Percentiles rank a stretch among this genome's conserved stretches.
Evolutionary conservation across 2,888 invertebrate species (phyloP).

Genomic region (Macropis europaea): DNA sequence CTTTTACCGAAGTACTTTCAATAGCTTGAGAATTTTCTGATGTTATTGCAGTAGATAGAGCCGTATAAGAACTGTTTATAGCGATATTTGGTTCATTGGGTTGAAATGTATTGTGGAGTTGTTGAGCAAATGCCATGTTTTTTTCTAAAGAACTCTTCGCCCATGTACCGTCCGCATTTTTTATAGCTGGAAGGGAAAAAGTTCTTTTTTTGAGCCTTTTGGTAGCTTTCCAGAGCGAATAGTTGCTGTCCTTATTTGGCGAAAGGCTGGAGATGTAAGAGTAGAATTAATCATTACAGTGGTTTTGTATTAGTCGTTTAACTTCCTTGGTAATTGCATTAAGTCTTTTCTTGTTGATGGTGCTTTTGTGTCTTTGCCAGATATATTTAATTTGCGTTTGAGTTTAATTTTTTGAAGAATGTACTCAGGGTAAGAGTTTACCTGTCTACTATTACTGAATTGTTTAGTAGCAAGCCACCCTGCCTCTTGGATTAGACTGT

Average conservation of each 20-base stretch:
- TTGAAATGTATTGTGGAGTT: neutral
- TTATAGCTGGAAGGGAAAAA: neutral
- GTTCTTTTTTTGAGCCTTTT: neutral
- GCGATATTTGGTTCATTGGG: neutral
- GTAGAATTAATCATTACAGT: neutral
- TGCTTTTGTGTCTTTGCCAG: constrained; percentile 3
- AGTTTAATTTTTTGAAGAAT: constrained; percentile 34
- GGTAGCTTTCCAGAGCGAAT: constrained; percentile 10
- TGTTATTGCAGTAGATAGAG: too few species aligned
- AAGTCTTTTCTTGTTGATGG: constrained; percentile 17
- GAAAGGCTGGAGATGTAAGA: neutral
- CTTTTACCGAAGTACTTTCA: neutral
- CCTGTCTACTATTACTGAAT: too few species aligned
- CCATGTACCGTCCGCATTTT: neutral
- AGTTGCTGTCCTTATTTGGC: neutral
- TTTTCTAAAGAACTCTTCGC: neutral
- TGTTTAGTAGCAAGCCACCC: too few species aligned
- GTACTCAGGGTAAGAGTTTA: too few species aligned
- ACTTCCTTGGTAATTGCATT: constrained; percentile 1
- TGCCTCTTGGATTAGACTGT: too few species aligned
- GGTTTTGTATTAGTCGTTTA: neutral
- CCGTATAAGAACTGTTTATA: neutral
- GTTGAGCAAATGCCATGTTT: neutral
- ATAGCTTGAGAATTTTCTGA: neutral
- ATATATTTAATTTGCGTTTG: too few species aligned